Evolutionary conservation across 2,113 vertebrate genomes (phyloP).

Genomic region (Conger conger): DNA sequence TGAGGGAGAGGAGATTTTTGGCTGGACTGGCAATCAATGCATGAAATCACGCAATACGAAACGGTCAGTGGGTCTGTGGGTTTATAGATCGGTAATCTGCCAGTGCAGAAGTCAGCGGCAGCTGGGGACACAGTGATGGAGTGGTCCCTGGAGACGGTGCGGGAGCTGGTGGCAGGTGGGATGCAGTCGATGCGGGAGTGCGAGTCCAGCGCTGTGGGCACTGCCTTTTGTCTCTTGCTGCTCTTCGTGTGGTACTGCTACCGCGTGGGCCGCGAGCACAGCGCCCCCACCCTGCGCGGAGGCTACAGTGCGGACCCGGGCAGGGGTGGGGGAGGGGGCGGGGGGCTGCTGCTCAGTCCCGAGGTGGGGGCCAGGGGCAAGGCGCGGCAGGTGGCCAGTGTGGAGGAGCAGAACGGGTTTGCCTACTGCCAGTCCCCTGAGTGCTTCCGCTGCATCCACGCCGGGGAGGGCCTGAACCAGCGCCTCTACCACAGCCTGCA

Average conservation of each 20-base stretch:
- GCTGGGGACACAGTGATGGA: conserved; percentile 53
- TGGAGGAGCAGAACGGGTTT: conserved; percentile 83
- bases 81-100: conserved; percentile 51
- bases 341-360: conserved; percentile 59
- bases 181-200: conserved; percentile 93
- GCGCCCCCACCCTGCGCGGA: conserved; percentile 66
- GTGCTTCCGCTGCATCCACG: conserved; percentile 82
- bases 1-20: neutral
- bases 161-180: conserved; percentile 82
- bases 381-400: conserved; percentile 54
- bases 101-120: neutral
- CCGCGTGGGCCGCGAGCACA: conserved; percentile 90
- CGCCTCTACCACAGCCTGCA: conserved; percentile 95
- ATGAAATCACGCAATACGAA: neutral
- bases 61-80: conserved; percentile 33
- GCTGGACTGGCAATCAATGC: neutral
- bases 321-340: conserved; percentile 52
- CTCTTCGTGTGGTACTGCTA: conserved; percentile 98
- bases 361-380: conserved; percentile 57
- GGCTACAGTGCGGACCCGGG: conserved; percentile 58
- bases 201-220: conserved; percentile 75
- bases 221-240: conserved; percentile 79
- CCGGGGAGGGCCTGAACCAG: conserved; percentile 87
- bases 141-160: conserved; percentile 85
- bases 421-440: conserved; percentile 86